These are phyloP conservation scores for Aphyosemion australe DNA, from an alignment of 2,113 vertebrate species.

Conservation along the genomic window DNA sequence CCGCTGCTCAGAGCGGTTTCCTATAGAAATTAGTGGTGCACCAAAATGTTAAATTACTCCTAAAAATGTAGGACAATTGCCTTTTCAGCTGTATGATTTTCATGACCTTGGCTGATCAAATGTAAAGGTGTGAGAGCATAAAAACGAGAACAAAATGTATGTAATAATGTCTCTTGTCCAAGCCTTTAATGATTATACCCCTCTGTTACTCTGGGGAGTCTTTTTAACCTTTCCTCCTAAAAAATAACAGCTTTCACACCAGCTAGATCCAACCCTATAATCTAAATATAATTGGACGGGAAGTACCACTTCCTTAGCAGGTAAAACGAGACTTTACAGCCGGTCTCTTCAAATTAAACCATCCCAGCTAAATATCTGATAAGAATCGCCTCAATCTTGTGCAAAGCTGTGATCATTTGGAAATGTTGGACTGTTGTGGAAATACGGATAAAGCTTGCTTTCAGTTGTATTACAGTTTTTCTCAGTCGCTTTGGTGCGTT, in stretches of 20 bases:
- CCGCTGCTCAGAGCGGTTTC: too few relatives aligned
- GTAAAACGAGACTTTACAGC: constrained; percentile 49
- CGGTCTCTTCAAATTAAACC: constrained; percentile 57
- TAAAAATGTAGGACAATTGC: background rate
- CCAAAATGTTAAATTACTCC: background rate
- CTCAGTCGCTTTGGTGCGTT: too few relatives aligned
- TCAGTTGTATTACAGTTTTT: constrained; percentile 6
- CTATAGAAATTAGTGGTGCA: background rate
- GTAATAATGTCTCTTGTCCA: constrained; percentile 39
- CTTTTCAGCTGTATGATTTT: background rate
- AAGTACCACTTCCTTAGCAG: constrained; percentile 53
- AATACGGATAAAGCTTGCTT: constrained; percentile 4
- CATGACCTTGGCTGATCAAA: background rate
- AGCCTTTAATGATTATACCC: constrained; percentile 60
- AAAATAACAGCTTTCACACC: constrained; percentile 59
- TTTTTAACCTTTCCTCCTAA: constrained; percentile 64
- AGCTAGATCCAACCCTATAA: constrained; percentile 55
- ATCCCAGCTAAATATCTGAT: constrained; percentile 53
- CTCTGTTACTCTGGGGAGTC: constrained; percentile 52
- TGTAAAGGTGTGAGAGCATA: constrained; percentile 17
- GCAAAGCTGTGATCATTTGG: constrained; percentile 16
- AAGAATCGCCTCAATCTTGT: constrained; percentile 3
- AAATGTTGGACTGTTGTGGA: constrained; percentile 13
- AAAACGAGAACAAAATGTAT: constrained; percentile 41
- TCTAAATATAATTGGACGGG: constrained; percentile 72